Percentiles rank a stretch among this genome's conserved stretches.
Evolutionary conservation across 2,797 vertebrate species (phyloP).

Genomic region (Miichthys miiuy): DNA sequence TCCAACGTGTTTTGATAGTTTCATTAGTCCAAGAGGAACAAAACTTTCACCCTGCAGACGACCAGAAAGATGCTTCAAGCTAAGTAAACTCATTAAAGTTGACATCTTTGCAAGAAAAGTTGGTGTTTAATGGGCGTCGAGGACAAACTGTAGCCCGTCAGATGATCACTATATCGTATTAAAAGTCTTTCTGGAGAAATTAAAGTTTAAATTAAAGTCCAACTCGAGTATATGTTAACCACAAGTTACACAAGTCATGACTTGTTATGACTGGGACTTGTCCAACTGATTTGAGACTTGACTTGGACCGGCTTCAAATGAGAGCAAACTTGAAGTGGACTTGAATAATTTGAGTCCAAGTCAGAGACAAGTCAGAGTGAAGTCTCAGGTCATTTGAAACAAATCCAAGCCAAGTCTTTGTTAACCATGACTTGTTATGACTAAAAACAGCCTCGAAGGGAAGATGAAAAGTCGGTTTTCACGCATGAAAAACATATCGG

Average conservation of each 20-base stretch:
- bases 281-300: too few relatives aligned
- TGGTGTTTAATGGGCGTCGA: not conserved
- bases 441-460: not conserved
- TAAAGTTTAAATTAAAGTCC: too few relatives aligned
- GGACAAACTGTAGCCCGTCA: not conserved
- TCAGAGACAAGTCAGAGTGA: not conserved
- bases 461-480: not conserved
- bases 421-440: not conserved
- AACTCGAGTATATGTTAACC: too few relatives aligned
- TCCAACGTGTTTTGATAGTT: not conserved
- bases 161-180: not conserved
- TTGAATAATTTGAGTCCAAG: too few relatives aligned
- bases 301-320: too few relatives aligned
- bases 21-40: not conserved
- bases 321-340: too few relatives aligned
- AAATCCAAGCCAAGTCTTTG: not conserved
- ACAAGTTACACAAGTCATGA: too few relatives aligned
- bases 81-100: not conserved
- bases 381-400: not conserved
- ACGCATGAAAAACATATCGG: not conserved
- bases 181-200: too few relatives aligned
- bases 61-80: not conserved
- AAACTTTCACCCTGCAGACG: not conserved
- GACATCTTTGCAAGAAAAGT: conserved; percentile 10
- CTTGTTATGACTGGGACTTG: too few relatives aligned